These are phyloP conservation scores for Apogon hyalosoma DNA, from an alignment of 2,797 vertebrate genomes.

Conservation along the genomic window DNA sequence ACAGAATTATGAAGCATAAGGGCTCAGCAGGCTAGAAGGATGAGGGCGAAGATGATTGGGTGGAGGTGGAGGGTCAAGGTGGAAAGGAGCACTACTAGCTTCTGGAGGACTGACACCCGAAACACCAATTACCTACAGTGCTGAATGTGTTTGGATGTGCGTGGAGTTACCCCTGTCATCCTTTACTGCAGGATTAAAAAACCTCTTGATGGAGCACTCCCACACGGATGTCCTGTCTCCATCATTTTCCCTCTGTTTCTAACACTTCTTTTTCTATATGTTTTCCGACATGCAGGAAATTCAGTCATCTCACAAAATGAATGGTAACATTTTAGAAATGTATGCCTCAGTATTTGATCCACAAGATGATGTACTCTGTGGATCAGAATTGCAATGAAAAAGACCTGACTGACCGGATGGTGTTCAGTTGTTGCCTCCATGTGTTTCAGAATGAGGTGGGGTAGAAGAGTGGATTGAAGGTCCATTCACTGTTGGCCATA, in stretches of 20 bases:
- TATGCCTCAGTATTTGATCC: background rate
- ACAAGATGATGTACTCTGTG: background rate
- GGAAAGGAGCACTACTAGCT: slow-evolving; percentile 39
- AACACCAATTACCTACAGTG: slow-evolving; percentile 62
- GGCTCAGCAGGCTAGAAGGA: slow-evolving; percentile 19
- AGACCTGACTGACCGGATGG: background rate
- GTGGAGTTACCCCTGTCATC: slow-evolving; percentile 33
- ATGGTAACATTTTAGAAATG: slow-evolving; percentile 4
- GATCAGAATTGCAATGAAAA: slow-evolving; percentile 5
- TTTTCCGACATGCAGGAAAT: background rate
- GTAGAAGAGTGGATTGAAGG: background rate
- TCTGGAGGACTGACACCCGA: slow-evolving; percentile 55
- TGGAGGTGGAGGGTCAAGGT: slow-evolving; percentile 14
- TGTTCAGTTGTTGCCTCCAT: background rate
- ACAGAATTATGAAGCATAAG: slow-evolving; percentile 17
- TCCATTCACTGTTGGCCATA: background rate
- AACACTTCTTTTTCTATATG: background rate
- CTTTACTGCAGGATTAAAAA: slow-evolving; percentile 37
- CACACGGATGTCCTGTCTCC: slow-evolving; percentile 19
- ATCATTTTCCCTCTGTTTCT: slow-evolving; percentile 3
- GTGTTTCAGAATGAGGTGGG: background rate
- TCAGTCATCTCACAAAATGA: background rate
- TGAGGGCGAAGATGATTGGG: slow-evolving; percentile 32
- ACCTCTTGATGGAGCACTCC: slow-evolving; percentile 41
- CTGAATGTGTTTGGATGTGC: slow-evolving; percentile 28